Conservation (phyloP, 2,888 invertebrate species). For the Dryadula phaetusa region DNA sequence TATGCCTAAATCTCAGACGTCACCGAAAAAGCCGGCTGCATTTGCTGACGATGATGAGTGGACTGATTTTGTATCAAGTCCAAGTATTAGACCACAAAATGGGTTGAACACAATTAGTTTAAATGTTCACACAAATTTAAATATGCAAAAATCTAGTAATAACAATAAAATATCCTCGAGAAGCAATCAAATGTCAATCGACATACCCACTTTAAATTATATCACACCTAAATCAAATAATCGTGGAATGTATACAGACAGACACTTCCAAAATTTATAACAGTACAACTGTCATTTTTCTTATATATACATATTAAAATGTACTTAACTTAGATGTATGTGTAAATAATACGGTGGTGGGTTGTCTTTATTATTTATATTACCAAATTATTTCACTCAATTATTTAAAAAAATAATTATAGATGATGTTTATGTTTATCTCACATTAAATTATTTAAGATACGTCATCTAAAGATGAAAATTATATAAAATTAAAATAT, state of each 20-base stretch:
- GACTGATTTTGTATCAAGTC: conserved; percentile 80
- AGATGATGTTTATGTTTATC: conserved; percentile 10
- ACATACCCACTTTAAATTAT: conserved; percentile 76
- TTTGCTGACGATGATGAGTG: conserved; percentile 78
- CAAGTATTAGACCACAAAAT: conserved; percentile 72
- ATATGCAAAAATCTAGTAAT: conserved; percentile 63
- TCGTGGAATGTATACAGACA: conserved; percentile 67
- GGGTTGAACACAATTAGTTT: conserved; percentile 78
- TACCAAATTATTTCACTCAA: conserved; percentile 30
- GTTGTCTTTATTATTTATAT: conserved; percentile 49
- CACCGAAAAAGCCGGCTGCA: conserved; percentile 58
- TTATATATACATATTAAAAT: conserved; percentile 52
- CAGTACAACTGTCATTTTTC: conserved; percentile 54
- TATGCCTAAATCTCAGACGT: conserved; percentile 64
- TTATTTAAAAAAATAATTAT: conserved; percentile 28
- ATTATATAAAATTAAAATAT: conserved; percentile 27
- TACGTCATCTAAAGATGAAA: conserved; percentile 8
- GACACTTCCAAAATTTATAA: conserved; percentile 83
- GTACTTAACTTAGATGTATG: conserved; percentile 66
- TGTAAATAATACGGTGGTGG: conserved; percentile 73
- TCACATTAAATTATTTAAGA: conserved; percentile 24
- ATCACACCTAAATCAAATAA: conserved; percentile 74
- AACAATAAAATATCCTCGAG: conserved; percentile 60
- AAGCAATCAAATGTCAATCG: conserved; percentile 64
- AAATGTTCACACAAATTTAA: conserved; percentile 76